Conservation (phyloP, 2,888 invertebrate species). For the Eupelmus urozonus region DNA sequence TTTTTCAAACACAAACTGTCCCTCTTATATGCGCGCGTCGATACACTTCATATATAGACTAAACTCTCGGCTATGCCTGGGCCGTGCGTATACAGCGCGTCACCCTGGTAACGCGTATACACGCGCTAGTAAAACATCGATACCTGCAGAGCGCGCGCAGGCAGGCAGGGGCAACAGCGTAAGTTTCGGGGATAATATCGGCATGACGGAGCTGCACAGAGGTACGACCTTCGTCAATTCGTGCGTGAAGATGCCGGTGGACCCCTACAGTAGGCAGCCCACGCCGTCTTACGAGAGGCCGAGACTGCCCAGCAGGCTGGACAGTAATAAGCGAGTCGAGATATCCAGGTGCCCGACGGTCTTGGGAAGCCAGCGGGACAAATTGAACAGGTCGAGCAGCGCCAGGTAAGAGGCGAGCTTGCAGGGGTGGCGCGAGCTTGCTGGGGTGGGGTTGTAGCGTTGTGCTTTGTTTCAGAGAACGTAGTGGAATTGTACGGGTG, state of each 20-base stretch:
- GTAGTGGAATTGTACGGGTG: no score
- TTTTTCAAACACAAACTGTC: no score
- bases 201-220: conserved; percentile 78
- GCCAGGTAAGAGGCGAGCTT: conserved; percentile 27
- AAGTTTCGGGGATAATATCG: no score
- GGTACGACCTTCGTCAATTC: conserved; percentile 85
- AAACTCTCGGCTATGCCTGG: no score
- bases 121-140: no score
- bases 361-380: not conserved
- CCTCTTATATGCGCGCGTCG: no score
- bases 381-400: not conserved
- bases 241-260: conserved; percentile 85
- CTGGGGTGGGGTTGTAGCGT: no score
- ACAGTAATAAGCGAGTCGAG: not conserved
- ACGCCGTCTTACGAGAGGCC: conserved; percentile 84
- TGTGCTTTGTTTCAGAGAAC: no score
- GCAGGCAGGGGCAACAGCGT: no score
- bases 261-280: conserved; percentile 85
- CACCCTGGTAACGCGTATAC: not conserved
- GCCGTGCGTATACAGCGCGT: no score
- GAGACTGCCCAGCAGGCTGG: conserved; percentile 63
- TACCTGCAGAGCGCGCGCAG: no score
- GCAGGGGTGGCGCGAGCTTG: not conserved
- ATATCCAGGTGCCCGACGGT: not conserved
- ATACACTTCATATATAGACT: no score